Evolutionary conservation across 2,888 invertebrate genomes (phyloP), one percentile per base, ranked within the genome.

Genomic region (Phytoseiulus persimilis): DNA sequence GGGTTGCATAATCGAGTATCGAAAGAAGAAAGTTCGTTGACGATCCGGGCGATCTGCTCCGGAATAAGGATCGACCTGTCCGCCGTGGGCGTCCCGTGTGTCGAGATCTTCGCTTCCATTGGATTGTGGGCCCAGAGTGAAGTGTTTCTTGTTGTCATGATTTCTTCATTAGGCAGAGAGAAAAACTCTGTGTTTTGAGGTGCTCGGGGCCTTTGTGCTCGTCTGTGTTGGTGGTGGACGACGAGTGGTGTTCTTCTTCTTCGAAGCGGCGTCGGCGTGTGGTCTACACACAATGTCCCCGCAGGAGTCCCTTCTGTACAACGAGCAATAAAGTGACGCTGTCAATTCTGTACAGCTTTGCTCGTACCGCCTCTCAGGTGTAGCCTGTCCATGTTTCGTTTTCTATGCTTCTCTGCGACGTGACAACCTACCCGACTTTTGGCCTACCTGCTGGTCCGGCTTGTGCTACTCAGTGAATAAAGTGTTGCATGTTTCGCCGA

Each of bases 61-160:
- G n/a, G n/a, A n/a, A n/a, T n/a, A n/a, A n/a, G n/a, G 39, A 3
- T 39, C 9, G 39, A 6, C 9, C 9, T 9, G 39, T 39, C 9
- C 9, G 65, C 65, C 2, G 65, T 28, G 65, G 65, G 65, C 65
- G 18, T 65, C 65, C 28, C 18, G 65, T 65, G 1, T 2, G 14
- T 65, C 65, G 28, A 65, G 9, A 18, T 3, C 65, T 65, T 65
- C 18, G 65, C 11, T 65, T 65, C 18, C 65, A 65, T 6, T 28
- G 65, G 18, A 2, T 3, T 28, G 65, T 14, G 18, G 18, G 65
- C 65, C 28, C 28, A 2, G 5, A 65, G 65, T 65, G 65, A 65
- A 65, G 65, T 65, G 65, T 65, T 65, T 65, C 65, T 65, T 65
- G 65, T 65, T 65, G 65, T 65, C 65, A 65, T 65, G 65, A 65